phyloP scores from a whole-genome alignment of 2,113 vertebrate species.

The Nanger granti region DNA sequence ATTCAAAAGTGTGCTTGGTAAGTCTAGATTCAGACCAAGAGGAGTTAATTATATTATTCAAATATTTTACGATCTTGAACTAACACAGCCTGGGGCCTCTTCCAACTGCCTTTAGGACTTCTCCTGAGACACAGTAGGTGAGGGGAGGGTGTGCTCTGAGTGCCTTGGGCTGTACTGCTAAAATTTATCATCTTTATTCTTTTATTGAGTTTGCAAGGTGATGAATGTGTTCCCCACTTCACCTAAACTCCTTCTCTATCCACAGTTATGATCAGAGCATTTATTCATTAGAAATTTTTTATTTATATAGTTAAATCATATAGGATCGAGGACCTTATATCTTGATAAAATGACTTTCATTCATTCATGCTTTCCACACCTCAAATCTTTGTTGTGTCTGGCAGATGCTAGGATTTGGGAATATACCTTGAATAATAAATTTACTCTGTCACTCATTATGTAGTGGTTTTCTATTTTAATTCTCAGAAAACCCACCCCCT shows the following conservation, averaged over 20 bases:
- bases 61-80: not conserved
- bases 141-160: not conserved
- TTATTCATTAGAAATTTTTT: not conserved
- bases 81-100: not conserved
- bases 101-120: not conserved
- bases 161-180: not conserved
- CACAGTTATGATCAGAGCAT: not conserved
- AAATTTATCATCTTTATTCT: not conserved
- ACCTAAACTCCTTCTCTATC: not conserved
- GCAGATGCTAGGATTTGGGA: not conserved
- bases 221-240: not conserved
- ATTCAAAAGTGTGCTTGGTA: not conserved
- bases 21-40: not conserved
- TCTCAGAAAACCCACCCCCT: not conserved
- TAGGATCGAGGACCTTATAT: not conserved
- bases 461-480: not conserved
- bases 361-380: not conserved
- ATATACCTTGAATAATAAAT: not conserved
- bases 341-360: not conserved
- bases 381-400: not conserved
- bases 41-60: constrained; percentile 15
- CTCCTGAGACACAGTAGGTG: not conserved
- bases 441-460: not conserved
- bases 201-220: not conserved
- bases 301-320: not conserved